Evolutionary conservation across 2,113 vertebrate genomes (phyloP).

Genomic region (Centropus unirufus): DNA sequence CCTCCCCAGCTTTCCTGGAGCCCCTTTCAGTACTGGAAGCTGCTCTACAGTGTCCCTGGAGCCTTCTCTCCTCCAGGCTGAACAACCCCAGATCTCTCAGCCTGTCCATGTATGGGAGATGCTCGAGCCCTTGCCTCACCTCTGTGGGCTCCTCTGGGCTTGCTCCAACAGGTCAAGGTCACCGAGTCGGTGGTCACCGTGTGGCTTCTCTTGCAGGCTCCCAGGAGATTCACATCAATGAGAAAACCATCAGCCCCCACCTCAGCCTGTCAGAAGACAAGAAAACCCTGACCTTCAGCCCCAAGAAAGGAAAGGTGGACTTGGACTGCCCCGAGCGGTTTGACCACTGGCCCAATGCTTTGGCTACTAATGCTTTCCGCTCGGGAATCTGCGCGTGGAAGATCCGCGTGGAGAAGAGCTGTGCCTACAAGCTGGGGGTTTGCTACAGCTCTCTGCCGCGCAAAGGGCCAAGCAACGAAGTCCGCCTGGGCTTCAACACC

Average conservation of each 20-base stretch:
- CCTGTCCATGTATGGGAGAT: too few relatives aligned
- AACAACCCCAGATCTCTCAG: too few relatives aligned
- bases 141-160: too few relatives aligned
- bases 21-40: too few relatives aligned
- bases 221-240: slow-evolving; percentile 79
- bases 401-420: slow-evolving; percentile 84
- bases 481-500: slow-evolving; percentile 85
- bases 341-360: slow-evolving; percentile 91
- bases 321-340: slow-evolving; percentile 82
- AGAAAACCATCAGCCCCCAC: slow-evolving; percentile 85
- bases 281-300: slow-evolving; percentile 84
- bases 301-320: slow-evolving; percentile 79
- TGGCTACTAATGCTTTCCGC: slow-evolving; percentile 79
- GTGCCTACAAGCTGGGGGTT: slow-evolving; percentile 91
- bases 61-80: too few relatives aligned
- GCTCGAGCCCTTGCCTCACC: too few relatives aligned
- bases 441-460: slow-evolving; percentile 86
- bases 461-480: slow-evolving; percentile 83
- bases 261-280: slow-evolving; percentile 84
- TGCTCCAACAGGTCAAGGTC: neutral
- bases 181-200: fast-evolving
- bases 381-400: slow-evolving; percentile 86
- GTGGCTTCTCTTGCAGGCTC: slow-evolving; percentile 59
- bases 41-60: too few relatives aligned
- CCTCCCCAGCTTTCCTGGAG: too few relatives aligned